Base-by-base conservation (phyloP, 1,140 invertebrate genomes). In the Drosophila nannoptera region DNA sequence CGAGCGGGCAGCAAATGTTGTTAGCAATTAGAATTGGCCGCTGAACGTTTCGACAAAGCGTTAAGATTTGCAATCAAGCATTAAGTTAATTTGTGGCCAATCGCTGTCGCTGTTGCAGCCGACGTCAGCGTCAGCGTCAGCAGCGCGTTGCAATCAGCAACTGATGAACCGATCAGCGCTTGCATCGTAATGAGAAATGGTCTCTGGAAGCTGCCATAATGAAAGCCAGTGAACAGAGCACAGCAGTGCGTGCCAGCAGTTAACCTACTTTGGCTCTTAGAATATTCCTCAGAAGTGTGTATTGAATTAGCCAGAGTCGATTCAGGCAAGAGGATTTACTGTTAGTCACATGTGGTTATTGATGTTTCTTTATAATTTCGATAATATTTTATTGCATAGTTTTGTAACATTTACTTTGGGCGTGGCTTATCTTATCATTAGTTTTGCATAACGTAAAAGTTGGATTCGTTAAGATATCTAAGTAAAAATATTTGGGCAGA, bases 21-120 rank as follows among this genome's bases (percentile, higher is more conserved):
- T 78, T 73, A 70, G 80, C 68, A 78, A 83, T 83, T 84, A 84
- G 72, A 83, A 84, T 69, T 76, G 65, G 55, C 69, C 75, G 78
- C 75, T 78, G 61, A 78, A 75, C 62, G 77, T 80, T 78, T 78
- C 76, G 76, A 78, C 81, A 84, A 73, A 84, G 77, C 78, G 73
- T 66, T 54, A 84, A 84, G 80, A 84, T 73, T 80, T 73, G 65
- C 81, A 83, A 83, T 83, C 76, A 83, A 83, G 78, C 78, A 84
- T 84, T 83, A 80, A 83, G 80, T 58, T 62, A 75, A 83, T 83
- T 83, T 78, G 75, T 75, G 75, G 58, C 68, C 62, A 67, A 67
- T 78, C 48, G 43, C 59, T 46, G 43, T 5, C 38, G 49, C 4
- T 29, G 43, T 45, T 53, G 40, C 68, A 56, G 65, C 50, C 64